Evolutionary conservation across 2,888 invertebrate genomes (phyloP).

Genomic region (Rhamnusium bicolor): DNA sequence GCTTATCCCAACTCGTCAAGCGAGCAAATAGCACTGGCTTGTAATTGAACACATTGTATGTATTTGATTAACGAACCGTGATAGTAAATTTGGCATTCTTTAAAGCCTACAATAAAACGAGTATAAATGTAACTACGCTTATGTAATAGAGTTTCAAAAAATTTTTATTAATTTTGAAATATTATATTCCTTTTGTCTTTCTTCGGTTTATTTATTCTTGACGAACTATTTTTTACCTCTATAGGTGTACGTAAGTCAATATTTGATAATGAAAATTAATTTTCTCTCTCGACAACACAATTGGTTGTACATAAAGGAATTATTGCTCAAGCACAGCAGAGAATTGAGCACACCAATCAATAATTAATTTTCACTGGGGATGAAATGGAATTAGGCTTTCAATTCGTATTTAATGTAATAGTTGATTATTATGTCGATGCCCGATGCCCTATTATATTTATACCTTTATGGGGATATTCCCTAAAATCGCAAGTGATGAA

Average conservation of each 20-base stretch:
- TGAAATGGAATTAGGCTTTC: constrained; percentile 12
- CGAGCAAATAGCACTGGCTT: too few species aligned
- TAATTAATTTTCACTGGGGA: constrained; percentile 28
- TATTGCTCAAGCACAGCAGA: neutral
- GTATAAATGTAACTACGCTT: too few species aligned
- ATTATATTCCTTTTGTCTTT: too few species aligned
- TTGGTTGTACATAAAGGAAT: neutral
- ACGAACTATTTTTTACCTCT: too few species aligned
- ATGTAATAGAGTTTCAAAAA: too few species aligned
- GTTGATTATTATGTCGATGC: constrained; percentile 8
- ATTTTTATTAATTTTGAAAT: too few species aligned
- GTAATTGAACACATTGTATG: too few species aligned
- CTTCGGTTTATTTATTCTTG: too few species aligned
- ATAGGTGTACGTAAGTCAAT: neutral
- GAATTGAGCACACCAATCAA: neutral
- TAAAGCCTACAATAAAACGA: too few species aligned
- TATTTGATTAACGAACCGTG: too few species aligned
- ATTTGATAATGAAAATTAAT: neutral
- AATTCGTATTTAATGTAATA: constrained; percentile 19
- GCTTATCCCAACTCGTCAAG: too few species aligned
- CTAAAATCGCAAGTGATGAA: neutral
- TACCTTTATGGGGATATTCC: neutral
- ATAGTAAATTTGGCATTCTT: too few species aligned
- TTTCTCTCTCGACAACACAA: neutral
- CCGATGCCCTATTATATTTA: neutral